Base-by-base conservation (phyloP, 2,888 invertebrate species). In the Schizaphis graminum region DNA sequence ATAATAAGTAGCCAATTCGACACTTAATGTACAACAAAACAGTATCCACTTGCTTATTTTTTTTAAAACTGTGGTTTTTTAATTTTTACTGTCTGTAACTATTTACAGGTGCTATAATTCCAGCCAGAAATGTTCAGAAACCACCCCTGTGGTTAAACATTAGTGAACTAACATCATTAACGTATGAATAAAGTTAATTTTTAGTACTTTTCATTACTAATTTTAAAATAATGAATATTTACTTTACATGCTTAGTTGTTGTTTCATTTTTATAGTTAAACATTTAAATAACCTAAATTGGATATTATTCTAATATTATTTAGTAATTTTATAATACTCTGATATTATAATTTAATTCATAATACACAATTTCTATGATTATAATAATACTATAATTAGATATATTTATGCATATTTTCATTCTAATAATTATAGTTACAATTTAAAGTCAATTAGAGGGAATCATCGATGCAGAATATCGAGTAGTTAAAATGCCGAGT, bases 401-500 rank as follows among this genome's bases (percentile, higher is more conserved):
- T 89, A 56, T 41, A 56, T 3, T 57, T 56, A n/a, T 57, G 41
- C 2, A n/a, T 67, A 1, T 77, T 90, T 49, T 16, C n/a, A 35
- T 91, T 49, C 13, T 87, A n/a, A n/a, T 67, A 8, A 56, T 86
- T 88, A 41, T 35, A 93, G 92, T 49, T 87, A 35, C 53, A 53
- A 57, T 61, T 90, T 47, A 10, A 89, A 35, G 13, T 57, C 84
- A 47, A 47, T 21, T 57, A 87, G 47, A 93, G 35, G 35, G 47
- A 49, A 84, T 61, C 35, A 94, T 85, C 61, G 41, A 94, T 94
- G 93, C 61, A 67, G 85, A 5, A 90, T 61, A 85, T 85, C 56
- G 61, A 94, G 41, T 94, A 86, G 93, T 94, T 91, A 94, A 94
- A 94, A 94, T 94, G 93, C 93, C 90, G 86, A 86, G 35, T 91